These are phyloP conservation scores for Phylloscopus trochiloides DNA, from an alignment of 2,113 vertebrate genomes.

Conservation along the genomic window DNA sequence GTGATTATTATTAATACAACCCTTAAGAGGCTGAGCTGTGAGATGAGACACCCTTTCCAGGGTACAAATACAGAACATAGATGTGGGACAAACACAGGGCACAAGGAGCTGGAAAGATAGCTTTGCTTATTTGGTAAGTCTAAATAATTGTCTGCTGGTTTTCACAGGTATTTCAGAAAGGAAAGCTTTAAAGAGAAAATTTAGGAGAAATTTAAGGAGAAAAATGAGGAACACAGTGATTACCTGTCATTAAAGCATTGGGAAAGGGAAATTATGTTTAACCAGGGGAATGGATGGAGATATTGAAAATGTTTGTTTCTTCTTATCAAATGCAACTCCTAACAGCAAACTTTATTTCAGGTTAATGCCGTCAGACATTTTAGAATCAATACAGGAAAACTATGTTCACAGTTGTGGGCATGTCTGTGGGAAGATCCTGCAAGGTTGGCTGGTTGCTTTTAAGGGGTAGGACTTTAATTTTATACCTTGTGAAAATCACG, in stretches of 20 bases:
- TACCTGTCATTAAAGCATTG: background rate
- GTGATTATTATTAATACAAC: background rate
- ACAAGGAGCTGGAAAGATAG: background rate
- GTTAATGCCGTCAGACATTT: background rate
- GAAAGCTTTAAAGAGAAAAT: background rate
- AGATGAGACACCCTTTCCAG: background rate
- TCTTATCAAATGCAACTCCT: background rate
- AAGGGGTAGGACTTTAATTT: slow-evolving; percentile 20
- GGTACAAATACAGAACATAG: background rate
- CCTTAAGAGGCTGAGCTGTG: background rate
- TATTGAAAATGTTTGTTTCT: background rate
- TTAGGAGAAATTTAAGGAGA: background rate
- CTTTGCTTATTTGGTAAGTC: background rate
- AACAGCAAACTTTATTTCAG: background rate
- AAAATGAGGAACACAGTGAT: background rate
- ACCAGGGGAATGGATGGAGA: background rate
- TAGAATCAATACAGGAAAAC: background rate
- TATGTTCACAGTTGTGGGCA: background rate
- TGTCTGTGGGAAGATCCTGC: background rate
- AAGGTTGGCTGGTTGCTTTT: background rate
- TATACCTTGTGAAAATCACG: slow-evolving; percentile 12
- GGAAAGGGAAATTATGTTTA: background rate
- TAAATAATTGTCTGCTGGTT: background rate
- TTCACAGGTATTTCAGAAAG: background rate
- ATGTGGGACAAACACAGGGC: background rate